Percentiles rank a stretch among this genome's conserved stretches.
Conservation (phyloP, 2,797 vertebrate genomes). For the Xiphorhynchus erythropygius region DNA sequence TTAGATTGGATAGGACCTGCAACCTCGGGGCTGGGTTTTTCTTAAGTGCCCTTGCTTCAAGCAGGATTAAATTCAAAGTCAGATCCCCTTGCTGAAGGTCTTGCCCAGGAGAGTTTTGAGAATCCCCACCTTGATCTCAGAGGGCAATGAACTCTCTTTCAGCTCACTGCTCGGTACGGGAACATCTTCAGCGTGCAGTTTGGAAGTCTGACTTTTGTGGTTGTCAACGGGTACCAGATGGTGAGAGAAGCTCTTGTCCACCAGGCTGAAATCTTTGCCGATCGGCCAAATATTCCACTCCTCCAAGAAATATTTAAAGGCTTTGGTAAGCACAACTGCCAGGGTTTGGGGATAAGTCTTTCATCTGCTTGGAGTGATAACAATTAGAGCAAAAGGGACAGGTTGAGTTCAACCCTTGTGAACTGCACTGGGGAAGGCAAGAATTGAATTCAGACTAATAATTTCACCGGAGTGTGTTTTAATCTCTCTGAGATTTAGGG, state of each 20-base stretch:
- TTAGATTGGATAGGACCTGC: neutral
- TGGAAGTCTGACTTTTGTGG: slow-evolving; percentile 76
- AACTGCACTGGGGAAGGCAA: neutral
- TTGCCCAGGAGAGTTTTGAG: neutral
- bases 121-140: neutral
- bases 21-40: neutral
- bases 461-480: neutral
- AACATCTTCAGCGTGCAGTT: slow-evolving; percentile 84
- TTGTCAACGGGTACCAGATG: slow-evolving; percentile 83
- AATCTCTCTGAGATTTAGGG: neutral
- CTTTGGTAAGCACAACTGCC: slow-evolving; percentile 76
- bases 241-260: slow-evolving; percentile 86
- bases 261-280: slow-evolving; percentile 82
- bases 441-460: neutral
- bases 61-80: neutral
- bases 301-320: slow-evolving; percentile 75
- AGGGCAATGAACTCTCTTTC: slow-evolving; percentile 3
- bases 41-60: neutral
- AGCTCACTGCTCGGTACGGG: slow-evolving; percentile 84
- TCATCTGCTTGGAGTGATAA: neutral
- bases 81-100: neutral
- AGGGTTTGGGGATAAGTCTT: neutral
- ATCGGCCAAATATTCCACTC: slow-evolving; percentile 78
- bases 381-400: neutral
- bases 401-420: neutral